Percentiles rank a stretch among this genome's conserved stretches.
Conservation (phyloP, 2,888 invertebrate genomes). For the Clunio marinus region DNA sequence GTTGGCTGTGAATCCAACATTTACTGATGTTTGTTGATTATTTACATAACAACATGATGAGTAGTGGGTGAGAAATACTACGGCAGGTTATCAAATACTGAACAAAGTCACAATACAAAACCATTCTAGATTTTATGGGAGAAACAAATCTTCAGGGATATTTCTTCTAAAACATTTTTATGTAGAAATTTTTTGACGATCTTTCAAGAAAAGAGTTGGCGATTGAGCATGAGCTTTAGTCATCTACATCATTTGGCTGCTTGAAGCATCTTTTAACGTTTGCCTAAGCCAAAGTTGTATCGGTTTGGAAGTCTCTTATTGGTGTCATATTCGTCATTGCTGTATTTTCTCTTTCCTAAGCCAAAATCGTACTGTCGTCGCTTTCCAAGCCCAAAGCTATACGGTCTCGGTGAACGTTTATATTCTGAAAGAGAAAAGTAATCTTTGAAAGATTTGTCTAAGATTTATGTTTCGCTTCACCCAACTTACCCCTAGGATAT, state of each 20-base stretch:
- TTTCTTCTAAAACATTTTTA: no score
- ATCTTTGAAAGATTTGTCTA: background rate
- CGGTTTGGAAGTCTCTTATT: slow-evolving; percentile 40
- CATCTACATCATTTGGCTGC: background rate
- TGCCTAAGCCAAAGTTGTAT: slow-evolving; percentile 58
- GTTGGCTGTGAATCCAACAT: background rate
- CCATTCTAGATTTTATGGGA: background rate
- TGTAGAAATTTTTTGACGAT: no score
- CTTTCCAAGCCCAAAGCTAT: slow-evolving; percentile 47
- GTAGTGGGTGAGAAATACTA: no score
- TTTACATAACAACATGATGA: slow-evolving; percentile 11
- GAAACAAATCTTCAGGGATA: background rate
- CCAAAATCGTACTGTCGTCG: slow-evolving; percentile 66
- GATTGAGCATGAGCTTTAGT: background rate
- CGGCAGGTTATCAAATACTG: background rate
- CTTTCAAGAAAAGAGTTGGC: background rate
- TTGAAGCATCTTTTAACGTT: slow-evolving; percentile 49
- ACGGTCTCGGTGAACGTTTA: slow-evolving; percentile 20
- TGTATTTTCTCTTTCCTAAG: slow-evolving; percentile 61
- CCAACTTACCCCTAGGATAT: slow-evolving; percentile 24
- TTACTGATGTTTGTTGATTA: background rate
- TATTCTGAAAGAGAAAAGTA: background rate
- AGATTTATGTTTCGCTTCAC: background rate
- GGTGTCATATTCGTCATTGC: slow-evolving; percentile 42
- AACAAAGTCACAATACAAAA: slow-evolving; percentile 11